phyloP scores from a whole-genome alignment of 2,888 invertebrate genomes.

The Saturnia japonica region DNA sequence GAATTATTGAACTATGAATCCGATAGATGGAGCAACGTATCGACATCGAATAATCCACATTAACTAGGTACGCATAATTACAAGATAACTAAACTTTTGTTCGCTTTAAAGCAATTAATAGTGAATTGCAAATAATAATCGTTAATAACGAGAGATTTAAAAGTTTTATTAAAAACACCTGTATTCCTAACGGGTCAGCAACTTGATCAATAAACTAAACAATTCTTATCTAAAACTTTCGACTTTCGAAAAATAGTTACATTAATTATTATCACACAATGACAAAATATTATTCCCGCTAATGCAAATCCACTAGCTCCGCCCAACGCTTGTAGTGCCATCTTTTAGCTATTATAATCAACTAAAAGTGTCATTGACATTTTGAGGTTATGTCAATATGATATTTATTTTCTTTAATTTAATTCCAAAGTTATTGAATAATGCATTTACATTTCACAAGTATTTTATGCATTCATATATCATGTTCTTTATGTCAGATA shows the following conservation, averaged over 20 bases:
- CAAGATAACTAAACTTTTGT: background rate
- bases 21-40: background rate
- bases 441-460: background rate
- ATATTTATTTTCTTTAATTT: slow-evolving; percentile 20
- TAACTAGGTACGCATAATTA: background rate
- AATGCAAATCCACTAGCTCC: slow-evolving; percentile 50
- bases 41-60: background rate
- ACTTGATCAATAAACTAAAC: background rate
- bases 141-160: background rate
- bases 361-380: slow-evolving; percentile 32
- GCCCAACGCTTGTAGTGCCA: slow-evolving; percentile 51
- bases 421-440: slow-evolving; percentile 3
- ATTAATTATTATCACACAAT: slow-evolving; percentile 48
- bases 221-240: slow-evolving; percentile 41
- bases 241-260: slow-evolving; percentile 53
- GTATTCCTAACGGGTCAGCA: background rate
- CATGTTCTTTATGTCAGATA: background rate
- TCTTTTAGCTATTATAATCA: slow-evolving; percentile 41
- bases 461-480: background rate
- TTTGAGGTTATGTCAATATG: slow-evolving; percentile 57
- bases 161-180: background rate
- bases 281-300: slow-evolving; percentile 46
- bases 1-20: background rate
- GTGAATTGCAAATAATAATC: background rate
- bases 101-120: background rate